Percentiles rank a stretch among this genome's conserved stretches.
phyloP scores from a whole-genome alignment of 2,797 vertebrate genomes.

The Helicolenus hilgendorfi region DNA sequence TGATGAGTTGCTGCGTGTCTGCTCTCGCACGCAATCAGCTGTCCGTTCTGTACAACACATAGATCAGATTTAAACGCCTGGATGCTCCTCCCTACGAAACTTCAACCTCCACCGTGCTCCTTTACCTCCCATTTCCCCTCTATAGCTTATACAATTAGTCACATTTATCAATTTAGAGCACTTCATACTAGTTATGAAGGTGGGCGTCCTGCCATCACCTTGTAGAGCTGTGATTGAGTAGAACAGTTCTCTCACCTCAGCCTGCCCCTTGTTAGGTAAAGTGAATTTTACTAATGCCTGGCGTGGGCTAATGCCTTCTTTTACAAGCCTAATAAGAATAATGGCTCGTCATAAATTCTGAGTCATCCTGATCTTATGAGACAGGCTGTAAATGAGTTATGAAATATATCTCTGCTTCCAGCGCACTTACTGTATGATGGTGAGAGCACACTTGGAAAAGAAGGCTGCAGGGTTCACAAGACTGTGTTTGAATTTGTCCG shows the following conservation, averaged over 20 bases:
- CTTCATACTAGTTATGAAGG: constrained; percentile 65
- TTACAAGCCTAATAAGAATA: constrained; percentile 89
- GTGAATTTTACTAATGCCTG: constrained; percentile 87
- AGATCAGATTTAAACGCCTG: constrained; percentile 4
- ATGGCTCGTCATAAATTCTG: constrained; percentile 84
- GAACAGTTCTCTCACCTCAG: constrained; percentile 75
- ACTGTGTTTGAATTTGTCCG: not conserved
- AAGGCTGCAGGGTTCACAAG: constrained; percentile 6
- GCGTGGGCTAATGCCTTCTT: constrained; percentile 84
- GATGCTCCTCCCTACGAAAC: not conserved
- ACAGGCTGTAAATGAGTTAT: constrained; percentile 86
- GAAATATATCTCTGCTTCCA: constrained; percentile 78
- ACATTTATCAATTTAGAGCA: constrained; percentile 61
- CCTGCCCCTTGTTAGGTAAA: constrained; percentile 83
- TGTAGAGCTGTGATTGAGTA: constrained; percentile 79
- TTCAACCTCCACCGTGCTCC: not conserved
- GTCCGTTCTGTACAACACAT: constrained; percentile 29
- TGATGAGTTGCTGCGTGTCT: constrained; percentile 55
- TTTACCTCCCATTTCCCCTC: not conserved
- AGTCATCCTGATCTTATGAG: constrained; percentile 87
- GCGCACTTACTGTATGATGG: constrained; percentile 46
- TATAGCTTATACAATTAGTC: constrained; percentile 36
- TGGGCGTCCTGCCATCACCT: constrained; percentile 85
- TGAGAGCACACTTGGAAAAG: constrained; percentile 44
- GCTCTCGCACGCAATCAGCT: constrained; percentile 74